Evolutionary conservation across 1,140 invertebrate species (phyloP).

Genomic region (Neodiprion lecontei): DNA sequence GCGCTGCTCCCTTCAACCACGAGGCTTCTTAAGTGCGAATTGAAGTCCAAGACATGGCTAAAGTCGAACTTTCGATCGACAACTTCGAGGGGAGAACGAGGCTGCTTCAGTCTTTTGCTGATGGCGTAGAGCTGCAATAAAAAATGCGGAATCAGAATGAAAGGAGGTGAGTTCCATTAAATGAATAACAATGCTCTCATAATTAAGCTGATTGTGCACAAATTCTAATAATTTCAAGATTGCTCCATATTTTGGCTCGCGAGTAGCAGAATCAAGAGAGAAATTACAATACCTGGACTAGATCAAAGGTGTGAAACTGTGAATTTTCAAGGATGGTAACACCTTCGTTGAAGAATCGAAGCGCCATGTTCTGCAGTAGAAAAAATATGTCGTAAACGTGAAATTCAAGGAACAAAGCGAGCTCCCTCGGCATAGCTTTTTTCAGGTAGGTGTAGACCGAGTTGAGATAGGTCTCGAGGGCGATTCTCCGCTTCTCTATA

Average conservation of each 20-base stretch:
- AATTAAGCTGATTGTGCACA: no score
- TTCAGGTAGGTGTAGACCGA: constrained; percentile 76
- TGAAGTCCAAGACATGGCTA: constrained; percentile 89
- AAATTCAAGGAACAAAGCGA: constrained; percentile 81
- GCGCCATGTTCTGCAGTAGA: constrained; percentile 78
- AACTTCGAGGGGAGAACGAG: constrained; percentile 78
- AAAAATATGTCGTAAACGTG: constrained; percentile 85
- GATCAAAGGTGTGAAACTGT: constrained; percentile 71
- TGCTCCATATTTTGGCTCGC: no score
- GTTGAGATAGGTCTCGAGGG: constrained; percentile 83
- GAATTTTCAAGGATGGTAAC: constrained; percentile 68
- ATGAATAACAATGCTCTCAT: neutral
- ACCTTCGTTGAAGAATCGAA: constrained; percentile 74
- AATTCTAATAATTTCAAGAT: no score
- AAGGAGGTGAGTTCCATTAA: neutral
- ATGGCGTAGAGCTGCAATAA: constrained; percentile 82
- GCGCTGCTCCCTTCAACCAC: constrained; percentile 73
- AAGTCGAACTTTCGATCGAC: constrained; percentile 79
- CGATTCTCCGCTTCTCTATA: constrained; percentile 81
- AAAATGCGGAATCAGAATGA: constrained; percentile 21
- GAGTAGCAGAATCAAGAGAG: neutral
- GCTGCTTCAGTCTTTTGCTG: constrained; percentile 84
- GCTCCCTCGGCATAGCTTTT: constrained; percentile 75
- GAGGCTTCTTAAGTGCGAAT: constrained; percentile 74
- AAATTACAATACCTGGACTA: constrained; percentile 70